A percentile compares a stretch with the other conserved stretches of the same genome.
phyloP scores from a whole-genome alignment of 23 tunicate genomes.

The Halocynthia aurantium region DNA sequence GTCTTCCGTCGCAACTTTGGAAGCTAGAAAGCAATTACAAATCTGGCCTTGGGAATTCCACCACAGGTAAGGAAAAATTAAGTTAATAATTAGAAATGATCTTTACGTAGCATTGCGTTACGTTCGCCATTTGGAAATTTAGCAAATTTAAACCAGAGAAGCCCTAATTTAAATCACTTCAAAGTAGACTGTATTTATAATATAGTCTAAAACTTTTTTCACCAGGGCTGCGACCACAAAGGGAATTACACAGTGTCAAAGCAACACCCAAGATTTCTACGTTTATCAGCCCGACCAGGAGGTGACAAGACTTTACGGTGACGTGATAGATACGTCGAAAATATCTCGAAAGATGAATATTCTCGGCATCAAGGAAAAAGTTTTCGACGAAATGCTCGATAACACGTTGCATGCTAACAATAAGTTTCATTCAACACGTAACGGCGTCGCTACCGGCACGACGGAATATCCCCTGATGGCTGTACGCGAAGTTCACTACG shows the following conservation, averaged over 20 bases:
- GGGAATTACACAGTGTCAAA: slow-evolving; percentile 24
- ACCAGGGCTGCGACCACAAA: slow-evolving; percentile 61
- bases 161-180: background rate
- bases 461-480: slow-evolving; percentile 69
- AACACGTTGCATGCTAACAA: background rate
- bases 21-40: slow-evolving; percentile 14
- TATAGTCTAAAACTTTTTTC: background rate
- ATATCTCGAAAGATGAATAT: background rate
- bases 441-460: background rate
- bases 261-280: slow-evolving; percentile 73
- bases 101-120: too few relatives aligned
- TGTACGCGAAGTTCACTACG: slow-evolving; percentile 74
- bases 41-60: slow-evolving; percentile 77
- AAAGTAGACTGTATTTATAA: background rate
- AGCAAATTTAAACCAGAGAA: too few relatives aligned
- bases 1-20: slow-evolving; percentile 9
- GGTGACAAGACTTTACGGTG: slow-evolving; percentile 23
- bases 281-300: slow-evolving; percentile 31
- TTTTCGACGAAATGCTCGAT: background rate
- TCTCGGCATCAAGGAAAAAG: background rate
- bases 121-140: too few relatives aligned
- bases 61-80: slow-evolving; percentile 29
- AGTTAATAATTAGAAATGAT: too few relatives aligned
- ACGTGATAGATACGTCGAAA: slow-evolving; percentile 23
- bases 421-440: background rate